Evolutionary conservation across 2,888 invertebrate genomes (phyloP), one percentile per base, ranked within the genome.

Genomic region (Diarsia brunnea): DNA sequence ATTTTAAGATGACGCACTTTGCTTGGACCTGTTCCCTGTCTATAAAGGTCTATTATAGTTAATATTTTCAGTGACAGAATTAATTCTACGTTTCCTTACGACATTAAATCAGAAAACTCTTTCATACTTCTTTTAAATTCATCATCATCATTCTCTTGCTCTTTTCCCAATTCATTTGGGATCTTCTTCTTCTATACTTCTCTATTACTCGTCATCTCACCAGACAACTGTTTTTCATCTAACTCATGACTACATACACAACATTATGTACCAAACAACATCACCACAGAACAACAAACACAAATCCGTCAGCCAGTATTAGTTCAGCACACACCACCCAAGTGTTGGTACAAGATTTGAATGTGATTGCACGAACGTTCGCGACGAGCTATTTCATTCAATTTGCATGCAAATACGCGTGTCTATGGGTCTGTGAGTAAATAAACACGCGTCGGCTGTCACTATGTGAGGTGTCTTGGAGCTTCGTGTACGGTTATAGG

Each of bases 331-430:
- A 71, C 73, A 83, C 66, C 69, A 43, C 68, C 60, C 70, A 65
- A 73, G 72, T 88, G 74, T 88, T 81, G 74, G 80, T 66, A 68
- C 73, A 78, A 81, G 81, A 86, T 81, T 71, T 76, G 82, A 85
- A 87, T 87, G 84, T 86, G 86, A 88, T 82, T 81, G 88, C 80
- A 79, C 53, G 85, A 75, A 67, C 79, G 73, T 68, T 71, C 77
- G 27, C 10, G 76, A 66, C 68, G 24, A 75, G 81, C 79, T 79
- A 83, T 79, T 78, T 82, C 78, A 87, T 81, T 83, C 76, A 84
- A 89, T 88, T 86, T 87, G 74, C 75, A 84, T 87, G 84, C 78
- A 85, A 89, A 86, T 86, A 85, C 74, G 76, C 60, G 76, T 71
- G 77, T 67, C 73, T 43, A 63, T 45, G 63, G 63, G 12, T n/a